These are phyloP conservation scores for Serranochromis macrocephalus DNA, from an alignment of 2,113 vertebrate genomes.

Conservation along the genomic window DNA sequence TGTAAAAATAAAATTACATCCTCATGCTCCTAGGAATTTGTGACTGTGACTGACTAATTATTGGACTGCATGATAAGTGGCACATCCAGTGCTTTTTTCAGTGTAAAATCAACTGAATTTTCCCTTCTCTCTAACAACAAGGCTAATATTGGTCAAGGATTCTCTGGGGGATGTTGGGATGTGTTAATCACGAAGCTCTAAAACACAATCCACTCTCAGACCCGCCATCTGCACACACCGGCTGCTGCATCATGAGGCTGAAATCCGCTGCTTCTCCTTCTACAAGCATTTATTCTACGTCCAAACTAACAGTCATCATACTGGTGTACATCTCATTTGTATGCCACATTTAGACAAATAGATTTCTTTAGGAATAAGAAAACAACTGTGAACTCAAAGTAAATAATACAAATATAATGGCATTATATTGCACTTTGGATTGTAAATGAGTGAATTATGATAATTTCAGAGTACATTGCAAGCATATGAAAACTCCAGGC, in stretches of 20 bases:
- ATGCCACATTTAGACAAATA: neutral
- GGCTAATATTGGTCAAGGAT: constrained; percentile 27
- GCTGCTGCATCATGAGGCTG: constrained; percentile 44
- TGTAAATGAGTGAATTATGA: neutral
- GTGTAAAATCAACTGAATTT: neutral
- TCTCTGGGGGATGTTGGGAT: constrained; percentile 41
- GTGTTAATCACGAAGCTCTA: constrained; percentile 59
- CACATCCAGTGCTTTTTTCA: neutral
- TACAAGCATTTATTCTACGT: neutral
- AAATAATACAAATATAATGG: neutral
- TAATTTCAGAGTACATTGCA: neutral
- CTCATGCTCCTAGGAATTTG: neutral
- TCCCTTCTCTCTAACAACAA: neutral
- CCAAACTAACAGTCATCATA: neutral
- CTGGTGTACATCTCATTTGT: neutral
- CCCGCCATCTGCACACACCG: constrained; percentile 65
- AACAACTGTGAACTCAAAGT: neutral
- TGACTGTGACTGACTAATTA: neutral
- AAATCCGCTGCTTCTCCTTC: constrained; percentile 1
- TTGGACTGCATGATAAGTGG: neutral
- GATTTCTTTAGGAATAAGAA: neutral
- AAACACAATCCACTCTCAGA: constrained; percentile 47
- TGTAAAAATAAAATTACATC: neutral
- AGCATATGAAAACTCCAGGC: neutral
- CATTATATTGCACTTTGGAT: neutral